A percentile compares a stretch with the other conserved stretches of the same genome.
Conservation (phyloP, 2,113 vertebrate genomes). For the Mormyrus iriodes region DNA sequence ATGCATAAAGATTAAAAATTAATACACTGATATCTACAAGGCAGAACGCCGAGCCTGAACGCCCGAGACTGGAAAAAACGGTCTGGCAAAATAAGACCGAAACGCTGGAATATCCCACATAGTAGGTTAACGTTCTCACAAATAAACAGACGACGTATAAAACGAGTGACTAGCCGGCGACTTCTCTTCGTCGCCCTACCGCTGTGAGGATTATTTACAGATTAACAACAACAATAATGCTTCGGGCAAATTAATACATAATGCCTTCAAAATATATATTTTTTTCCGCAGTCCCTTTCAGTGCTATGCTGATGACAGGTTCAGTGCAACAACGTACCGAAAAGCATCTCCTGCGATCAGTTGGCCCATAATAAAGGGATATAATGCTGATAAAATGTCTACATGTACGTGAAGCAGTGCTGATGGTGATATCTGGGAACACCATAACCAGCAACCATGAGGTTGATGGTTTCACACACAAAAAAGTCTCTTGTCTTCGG, state of each 20-base stretch:
- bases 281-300: conserved; percentile 21
- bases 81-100: conserved; percentile 30
- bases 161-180: neutral
- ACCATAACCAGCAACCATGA: conserved; percentile 11
- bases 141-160: conserved; percentile 14
- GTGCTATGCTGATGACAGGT: conserved; percentile 8
- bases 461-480: neutral
- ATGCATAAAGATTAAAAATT: conserved; percentile 67
- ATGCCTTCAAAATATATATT: conserved; percentile 5
- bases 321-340: conserved; percentile 15
- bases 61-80: conserved; percentile 31
- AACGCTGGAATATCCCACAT: conserved; percentile 31
- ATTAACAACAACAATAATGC: neutral
- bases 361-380: neutral
- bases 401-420: neutral
- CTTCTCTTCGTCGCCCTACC: neutral
- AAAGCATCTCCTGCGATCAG: conserved; percentile 12
- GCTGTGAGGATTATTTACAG: neutral
- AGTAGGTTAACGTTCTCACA: conserved; percentile 27
- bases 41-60: conserved; percentile 33
- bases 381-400: conserved; percentile 14
- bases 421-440: conserved; percentile 3
- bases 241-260: conserved; percentile 11
- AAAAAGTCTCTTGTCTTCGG: neutral
- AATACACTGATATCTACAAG: conserved; percentile 50